phyloP scores from a whole-genome alignment of 2,797 vertebrate species.

The Amniataba percoides region DNA sequence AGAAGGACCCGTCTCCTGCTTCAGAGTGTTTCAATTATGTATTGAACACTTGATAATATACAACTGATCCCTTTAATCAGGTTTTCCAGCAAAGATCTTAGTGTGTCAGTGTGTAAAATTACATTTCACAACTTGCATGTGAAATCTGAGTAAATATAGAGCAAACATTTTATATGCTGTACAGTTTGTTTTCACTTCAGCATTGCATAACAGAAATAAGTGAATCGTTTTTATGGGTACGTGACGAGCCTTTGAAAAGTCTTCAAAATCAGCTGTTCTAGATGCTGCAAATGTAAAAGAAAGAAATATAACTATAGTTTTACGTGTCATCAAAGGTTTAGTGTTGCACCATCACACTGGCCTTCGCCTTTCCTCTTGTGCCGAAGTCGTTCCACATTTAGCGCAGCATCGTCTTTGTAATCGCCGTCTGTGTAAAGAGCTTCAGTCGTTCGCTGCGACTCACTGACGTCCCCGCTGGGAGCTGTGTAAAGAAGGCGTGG shows the following conservation, averaged over 20 bases:
- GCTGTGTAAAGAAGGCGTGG: neutral
- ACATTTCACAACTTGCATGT: too few relatives aligned
- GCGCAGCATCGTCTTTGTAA: neutral
- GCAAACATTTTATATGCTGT: too few relatives aligned
- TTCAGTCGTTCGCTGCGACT: slow-evolving; percentile 26
- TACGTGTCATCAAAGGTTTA: neutral
- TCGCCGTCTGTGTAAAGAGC: neutral
- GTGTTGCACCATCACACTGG: neutral
- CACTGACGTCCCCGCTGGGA: slow-evolving; percentile 17
- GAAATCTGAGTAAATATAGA: too few relatives aligned
- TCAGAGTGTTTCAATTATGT: neutral
- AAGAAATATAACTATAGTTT: neutral
- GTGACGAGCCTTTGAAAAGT: neutral
- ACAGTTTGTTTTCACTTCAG: neutral
- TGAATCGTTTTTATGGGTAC: neutral
- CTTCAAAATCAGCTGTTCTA: too few relatives aligned
- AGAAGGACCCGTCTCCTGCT: neutral
- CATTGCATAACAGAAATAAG: neutral
- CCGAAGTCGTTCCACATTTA: neutral
- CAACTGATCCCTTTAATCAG: too few relatives aligned
- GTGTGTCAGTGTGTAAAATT: too few relatives aligned
- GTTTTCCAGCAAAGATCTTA: too few relatives aligned
- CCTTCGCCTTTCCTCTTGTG: neutral
- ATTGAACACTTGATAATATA: neutral
- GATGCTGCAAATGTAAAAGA: too few relatives aligned